Evolutionary conservation across 1,140 invertebrate genomes (phyloP), one percentile per base, ranked within the genome.

Genomic region (Augochlora pura): DNA sequence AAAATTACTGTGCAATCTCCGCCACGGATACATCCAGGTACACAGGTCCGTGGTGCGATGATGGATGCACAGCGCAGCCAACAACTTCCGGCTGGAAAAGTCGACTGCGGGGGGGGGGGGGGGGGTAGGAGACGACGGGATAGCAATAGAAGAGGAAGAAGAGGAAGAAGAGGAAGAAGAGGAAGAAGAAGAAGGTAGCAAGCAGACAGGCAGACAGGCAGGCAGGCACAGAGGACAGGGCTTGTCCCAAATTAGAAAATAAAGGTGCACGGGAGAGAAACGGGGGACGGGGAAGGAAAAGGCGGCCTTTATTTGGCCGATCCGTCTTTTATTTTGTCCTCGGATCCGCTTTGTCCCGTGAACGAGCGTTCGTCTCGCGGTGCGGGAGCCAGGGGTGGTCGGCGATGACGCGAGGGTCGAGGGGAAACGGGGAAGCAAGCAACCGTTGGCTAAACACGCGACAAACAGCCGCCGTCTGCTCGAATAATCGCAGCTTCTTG

Each of bases 1-100:
- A 63, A 73, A 63, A 73, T 73, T 38, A 72, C 70, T 18, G 70
- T n/a, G 59, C 25, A 52, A 73, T 63, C 70, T 63, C 60, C 32
- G 70, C 5, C 27, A 72, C 42, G 59, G 60, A 52, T 63, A 63
- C 60, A 8, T n/a, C 14, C 60, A 72, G 59, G 18, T 49, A 23
- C 16, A 18, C 57, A 10, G 46, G 7, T 57, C 2, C 9, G 38
- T 60, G 21, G 60, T 59, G 14, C 39, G 39, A 72, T 73, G 70
- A 73, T 63, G 42, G 70, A 73, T 62, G 42, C 46, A 32, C 57
- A 18, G 70, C 46, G n/a, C 57, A 21, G 70, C 9, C n/a, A 39
- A 52, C 14, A 25, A 23, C 7, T 59, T 23, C 52, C 52, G 49
- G 32, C 32, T 10, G 21, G n/a, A 14, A 32, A 9, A 16, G 68